phyloP scores from a whole-genome alignment of 2,888 invertebrate genomes.

The Leucoptera coffeella region DNA sequence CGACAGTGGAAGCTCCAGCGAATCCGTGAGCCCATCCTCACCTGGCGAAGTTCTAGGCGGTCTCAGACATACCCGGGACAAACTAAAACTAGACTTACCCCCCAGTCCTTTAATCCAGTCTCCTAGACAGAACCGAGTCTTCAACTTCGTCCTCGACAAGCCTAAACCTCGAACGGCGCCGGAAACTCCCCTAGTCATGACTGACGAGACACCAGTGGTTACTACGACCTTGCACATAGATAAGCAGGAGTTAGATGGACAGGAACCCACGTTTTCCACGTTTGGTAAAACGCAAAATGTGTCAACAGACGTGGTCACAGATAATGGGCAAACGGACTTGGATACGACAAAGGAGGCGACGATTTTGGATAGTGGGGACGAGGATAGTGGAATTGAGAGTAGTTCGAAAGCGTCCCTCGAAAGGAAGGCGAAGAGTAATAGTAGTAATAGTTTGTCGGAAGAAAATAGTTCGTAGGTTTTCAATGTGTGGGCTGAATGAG shows the following conservation, averaged over 20 bases:
- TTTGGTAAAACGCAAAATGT: constrained; percentile 40
- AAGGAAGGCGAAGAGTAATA: too few species aligned
- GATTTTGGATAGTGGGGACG: constrained; percentile 59
- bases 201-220: constrained; percentile 23
- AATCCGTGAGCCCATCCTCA: constrained; percentile 36
- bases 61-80: constrained; percentile 64
- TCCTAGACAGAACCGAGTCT: constrained; percentile 30
- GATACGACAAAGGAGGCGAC: constrained; percentile 50
- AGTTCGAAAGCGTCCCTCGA: constrained; percentile 55
- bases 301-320: not conserved
- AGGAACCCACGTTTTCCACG: constrained; percentile 53
- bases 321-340: not conserved
- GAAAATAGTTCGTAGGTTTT: too few species aligned
- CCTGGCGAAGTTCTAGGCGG: constrained; percentile 56
- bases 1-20: constrained; percentile 36
- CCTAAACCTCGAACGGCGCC: constrained; percentile 16
- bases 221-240: constrained; percentile 19
- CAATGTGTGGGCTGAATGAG: constrained; percentile 16
- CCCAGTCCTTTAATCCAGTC: constrained; percentile 47
- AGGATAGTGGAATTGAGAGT: constrained; percentile 61
- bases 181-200: constrained; percentile 11
- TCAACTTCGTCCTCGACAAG: constrained; percentile 36
- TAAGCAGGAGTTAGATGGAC: constrained; percentile 20
- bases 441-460: too few species aligned
- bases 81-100: constrained; percentile 64